phyloP scores from a whole-genome alignment of 2,113 vertebrate genomes.

The Centropus bengalensis region DNA sequence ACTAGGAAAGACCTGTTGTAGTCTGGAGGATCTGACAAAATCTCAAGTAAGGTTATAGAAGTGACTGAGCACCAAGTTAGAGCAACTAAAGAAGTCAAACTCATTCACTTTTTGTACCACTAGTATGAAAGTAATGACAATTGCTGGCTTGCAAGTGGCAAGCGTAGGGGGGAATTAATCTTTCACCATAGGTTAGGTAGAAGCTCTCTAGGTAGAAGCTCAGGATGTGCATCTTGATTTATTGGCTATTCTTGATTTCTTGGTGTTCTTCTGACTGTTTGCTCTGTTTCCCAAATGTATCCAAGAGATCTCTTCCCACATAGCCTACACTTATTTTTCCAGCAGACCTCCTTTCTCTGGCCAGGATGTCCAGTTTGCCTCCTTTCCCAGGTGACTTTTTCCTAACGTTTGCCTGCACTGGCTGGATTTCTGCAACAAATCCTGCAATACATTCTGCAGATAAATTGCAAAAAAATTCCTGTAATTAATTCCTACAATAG shows the following conservation, averaged over 20 bases:
- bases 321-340: neutral
- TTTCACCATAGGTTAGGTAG: neutral
- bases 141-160: neutral
- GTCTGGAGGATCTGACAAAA: neutral
- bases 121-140: neutral
- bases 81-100: neutral
- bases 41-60: neutral
- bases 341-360: neutral
- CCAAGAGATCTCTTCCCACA: neutral
- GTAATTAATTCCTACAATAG: neutral
- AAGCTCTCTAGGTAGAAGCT: neutral
- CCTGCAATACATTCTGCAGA: neutral
- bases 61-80: neutral
- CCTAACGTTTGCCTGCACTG: neutral
- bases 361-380: neutral
- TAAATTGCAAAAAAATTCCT: neutral
- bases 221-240: neutral
- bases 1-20: neutral
- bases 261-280: neutral
- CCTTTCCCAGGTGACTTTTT: neutral
- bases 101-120: neutral
- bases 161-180: neutral
- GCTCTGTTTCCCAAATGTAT: neutral
- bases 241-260: neutral
- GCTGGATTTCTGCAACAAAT: neutral